Conservation (phyloP, 2,113 vertebrate genomes). For the Jaculus jaculus region DNA sequence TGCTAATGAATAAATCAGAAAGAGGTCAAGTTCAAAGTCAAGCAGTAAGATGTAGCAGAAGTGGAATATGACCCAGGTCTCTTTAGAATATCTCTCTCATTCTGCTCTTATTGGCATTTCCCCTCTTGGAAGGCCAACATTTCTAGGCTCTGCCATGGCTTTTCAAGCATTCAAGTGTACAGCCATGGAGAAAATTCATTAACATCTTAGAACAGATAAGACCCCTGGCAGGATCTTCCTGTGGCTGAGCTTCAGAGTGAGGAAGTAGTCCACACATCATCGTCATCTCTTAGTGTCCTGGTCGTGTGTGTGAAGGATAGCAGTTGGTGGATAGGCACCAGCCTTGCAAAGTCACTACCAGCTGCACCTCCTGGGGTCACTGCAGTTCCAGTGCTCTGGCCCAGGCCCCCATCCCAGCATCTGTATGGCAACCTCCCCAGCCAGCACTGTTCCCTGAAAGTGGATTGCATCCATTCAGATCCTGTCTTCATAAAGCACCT, state of each 20-base stretch:
- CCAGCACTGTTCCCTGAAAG: background rate
- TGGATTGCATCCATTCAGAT: background rate
- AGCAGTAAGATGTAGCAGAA: background rate
- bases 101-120: background rate
- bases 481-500: background rate
- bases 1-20: background rate
- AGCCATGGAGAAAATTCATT: background rate
- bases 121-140: background rate
- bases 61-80: background rate
- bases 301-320: background rate
- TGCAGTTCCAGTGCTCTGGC: background rate
- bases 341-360: background rate
- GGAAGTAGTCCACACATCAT: accelerated
- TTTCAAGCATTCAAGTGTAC: background rate
- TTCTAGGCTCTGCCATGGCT: background rate
- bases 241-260: background rate
- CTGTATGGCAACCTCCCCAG: background rate
- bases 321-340: background rate
- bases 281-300: background rate
- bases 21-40: conserved; percentile 22
- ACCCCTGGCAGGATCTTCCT: background rate
- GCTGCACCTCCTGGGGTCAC: background rate
- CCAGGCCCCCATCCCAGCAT: too few relatives aligned
- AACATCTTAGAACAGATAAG: background rate
- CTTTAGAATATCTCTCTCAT: background rate